These are phyloP conservation scores for Cyclura pinguis DNA, from an alignment of 2,797 vertebrate species.

Conservation along the genomic window DNA sequence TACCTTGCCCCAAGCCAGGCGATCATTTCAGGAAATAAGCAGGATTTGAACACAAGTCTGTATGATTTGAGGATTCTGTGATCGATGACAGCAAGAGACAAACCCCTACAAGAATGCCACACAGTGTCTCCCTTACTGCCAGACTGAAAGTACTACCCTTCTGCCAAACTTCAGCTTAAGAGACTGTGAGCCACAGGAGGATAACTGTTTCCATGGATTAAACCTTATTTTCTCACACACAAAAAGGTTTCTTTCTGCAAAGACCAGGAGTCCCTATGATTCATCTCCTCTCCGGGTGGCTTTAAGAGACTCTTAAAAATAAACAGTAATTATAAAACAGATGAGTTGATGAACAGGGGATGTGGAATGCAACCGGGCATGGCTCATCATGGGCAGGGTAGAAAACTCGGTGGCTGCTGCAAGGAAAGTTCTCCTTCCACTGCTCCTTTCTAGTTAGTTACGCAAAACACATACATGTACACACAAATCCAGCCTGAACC, in stretches of 20 bases:
- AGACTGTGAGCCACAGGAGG: rapidly evolving
- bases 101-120: neutral
- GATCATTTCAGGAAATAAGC: neutral
- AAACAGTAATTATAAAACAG: conserved; percentile 1
- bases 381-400: neutral
- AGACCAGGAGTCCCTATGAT: neutral
- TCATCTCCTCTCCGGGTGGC: neutral
- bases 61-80: neutral
- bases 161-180: neutral
- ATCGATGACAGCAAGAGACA: neutral
- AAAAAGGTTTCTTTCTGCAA: neutral
- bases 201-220: neutral
- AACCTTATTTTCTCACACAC: neutral
- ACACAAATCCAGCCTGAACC: conserved; percentile 19
- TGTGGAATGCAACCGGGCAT: neutral
- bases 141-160: neutral
- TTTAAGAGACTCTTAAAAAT: conserved; percentile 29
- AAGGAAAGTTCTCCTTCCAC: neutral
- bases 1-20: neutral
- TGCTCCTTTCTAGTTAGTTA: conserved; percentile 25
- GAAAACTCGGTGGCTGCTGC: neutral
- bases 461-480: conserved; percentile 26
- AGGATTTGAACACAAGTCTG: neutral
- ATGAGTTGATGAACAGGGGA: conserved; percentile 16
- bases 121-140: neutral